phyloP scores from a whole-genome alignment of 2,113 vertebrate species.

The Hypomesus transpacificus region DNA sequence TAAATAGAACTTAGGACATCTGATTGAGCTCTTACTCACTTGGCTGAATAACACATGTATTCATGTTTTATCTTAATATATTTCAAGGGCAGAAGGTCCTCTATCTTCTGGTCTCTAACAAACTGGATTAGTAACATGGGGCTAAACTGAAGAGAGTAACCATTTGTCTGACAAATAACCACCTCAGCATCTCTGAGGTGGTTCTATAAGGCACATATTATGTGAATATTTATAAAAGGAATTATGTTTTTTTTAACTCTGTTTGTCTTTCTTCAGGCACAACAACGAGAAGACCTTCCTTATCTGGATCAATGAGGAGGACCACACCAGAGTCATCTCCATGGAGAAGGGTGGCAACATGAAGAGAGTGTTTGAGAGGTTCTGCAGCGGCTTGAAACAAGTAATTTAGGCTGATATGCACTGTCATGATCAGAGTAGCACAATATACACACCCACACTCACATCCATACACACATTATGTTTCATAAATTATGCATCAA shows the following conservation, averaged over 20 bases:
- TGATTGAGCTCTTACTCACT: no score
- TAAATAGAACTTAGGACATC: no score
- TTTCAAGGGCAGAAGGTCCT: no score
- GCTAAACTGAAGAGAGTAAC: no score
- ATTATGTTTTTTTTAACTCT: neutral
- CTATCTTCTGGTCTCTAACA: no score
- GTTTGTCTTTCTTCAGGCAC: conserved; percentile 58
- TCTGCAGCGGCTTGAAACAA: conserved; percentile 91
- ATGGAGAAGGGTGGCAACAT: conserved; percentile 90
- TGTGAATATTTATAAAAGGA: no score
- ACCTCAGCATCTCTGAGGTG: no score
- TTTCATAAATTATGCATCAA: conserved; percentile 43
- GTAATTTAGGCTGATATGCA: conserved; percentile 33
- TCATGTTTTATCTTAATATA: no score
- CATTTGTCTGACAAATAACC: no score
- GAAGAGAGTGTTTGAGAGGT: conserved; percentile 94
- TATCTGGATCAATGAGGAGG: conserved; percentile 75
- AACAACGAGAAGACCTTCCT: conserved; percentile 75
- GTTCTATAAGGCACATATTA: no score
- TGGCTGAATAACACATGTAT: no score
- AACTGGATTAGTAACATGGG: no score
- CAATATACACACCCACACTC: conserved; percentile 1
- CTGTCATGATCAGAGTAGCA: neutral
- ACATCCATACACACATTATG: conserved; percentile 3
- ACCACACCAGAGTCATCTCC: conserved; percentile 76